phyloP scores from a whole-genome alignment of 2,888 invertebrate species.

The Nyleta sp. region DNA sequence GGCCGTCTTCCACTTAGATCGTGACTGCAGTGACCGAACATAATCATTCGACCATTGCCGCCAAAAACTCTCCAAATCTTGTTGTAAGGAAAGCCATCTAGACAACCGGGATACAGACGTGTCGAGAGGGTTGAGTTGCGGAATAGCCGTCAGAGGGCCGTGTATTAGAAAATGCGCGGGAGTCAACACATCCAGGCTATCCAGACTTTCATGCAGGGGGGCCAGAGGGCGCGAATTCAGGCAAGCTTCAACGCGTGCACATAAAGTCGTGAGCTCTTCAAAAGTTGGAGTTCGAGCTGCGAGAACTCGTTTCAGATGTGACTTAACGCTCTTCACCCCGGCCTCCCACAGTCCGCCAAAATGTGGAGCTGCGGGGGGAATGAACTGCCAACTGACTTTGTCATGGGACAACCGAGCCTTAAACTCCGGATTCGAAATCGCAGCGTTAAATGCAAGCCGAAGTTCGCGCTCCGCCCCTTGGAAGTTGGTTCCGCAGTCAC shows the following conservation, averaged over 20 bases:
- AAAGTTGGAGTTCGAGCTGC: background rate
- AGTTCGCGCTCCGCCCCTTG: slow-evolving; percentile 66
- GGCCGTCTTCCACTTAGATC: background rate
- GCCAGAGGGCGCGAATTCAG: background rate
- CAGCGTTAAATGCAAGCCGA: background rate
- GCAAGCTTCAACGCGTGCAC: background rate
- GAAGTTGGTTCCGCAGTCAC: slow-evolving; percentile 72
- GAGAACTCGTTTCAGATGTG: background rate
- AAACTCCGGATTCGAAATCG: background rate
- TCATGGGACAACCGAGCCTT: background rate
- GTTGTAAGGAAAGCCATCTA: background rate
- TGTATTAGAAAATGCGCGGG: background rate
- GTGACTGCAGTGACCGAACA: slow-evolving; percentile 16
- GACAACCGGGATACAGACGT: background rate
- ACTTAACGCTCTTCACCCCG: background rate
- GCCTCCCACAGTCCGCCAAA: background rate
- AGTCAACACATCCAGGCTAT: background rate
- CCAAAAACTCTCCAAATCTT: background rate
- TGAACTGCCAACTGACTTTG: background rate
- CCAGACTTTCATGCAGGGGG: background rate
- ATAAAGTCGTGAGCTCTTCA: background rate
- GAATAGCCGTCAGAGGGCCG: background rate
- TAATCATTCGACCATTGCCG: background rate
- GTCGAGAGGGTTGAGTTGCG: background rate
- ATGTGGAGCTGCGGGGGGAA: background rate